Base-by-base conservation (phyloP, 2,797 vertebrate species). In the Siniperca scherzeri region DNA sequence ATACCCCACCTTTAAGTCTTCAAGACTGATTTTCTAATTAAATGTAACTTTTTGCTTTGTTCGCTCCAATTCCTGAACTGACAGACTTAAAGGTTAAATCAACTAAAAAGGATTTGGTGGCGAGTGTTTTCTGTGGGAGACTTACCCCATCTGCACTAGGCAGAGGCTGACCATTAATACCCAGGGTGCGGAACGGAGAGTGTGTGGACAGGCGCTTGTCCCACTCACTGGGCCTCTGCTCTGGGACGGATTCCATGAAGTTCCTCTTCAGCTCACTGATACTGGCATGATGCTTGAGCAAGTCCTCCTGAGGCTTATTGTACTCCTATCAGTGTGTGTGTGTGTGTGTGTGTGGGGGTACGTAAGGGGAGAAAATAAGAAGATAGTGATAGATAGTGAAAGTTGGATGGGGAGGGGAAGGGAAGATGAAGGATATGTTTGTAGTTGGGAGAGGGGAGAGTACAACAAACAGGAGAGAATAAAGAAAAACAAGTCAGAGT, bases 141-240 rank as follows among this genome's bases (percentile, higher is more conserved):
- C 98, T 98, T 95, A 99, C 98, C 95, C 97, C 97, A 46, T 99
- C 98, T 0, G 90, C 93, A 84, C 96, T 94, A 36, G 96, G 89
- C 70, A 97, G 96, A 42, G 97, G 95, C 86, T 99, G 96, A 67
- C 93, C 95, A 93, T 92, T 97, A 95, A 77, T 96, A 85, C 92
- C 95, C 96, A 92, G 95, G 85, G 74, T 96, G 94, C 97, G 96
- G 93, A 98, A 97, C 0, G 98, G 98, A 9, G 97, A 98, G 93
- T 99, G 97, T 25, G 97, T 96, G 62, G 98, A 99, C 84, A 99
- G 95, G 22, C 98, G 98, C 75, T 98, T 98, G 92, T 99, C 99
- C 99, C 99, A 99, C 89, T 99, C 99, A 5, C 96, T 99, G 74
- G 97, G 98, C 70, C 95, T 95, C 17, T 94, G 90, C 76, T 98